Base-by-base conservation (phyloP, 1,140 invertebrate species). In the Ceratosolen fusciceps region DNA sequence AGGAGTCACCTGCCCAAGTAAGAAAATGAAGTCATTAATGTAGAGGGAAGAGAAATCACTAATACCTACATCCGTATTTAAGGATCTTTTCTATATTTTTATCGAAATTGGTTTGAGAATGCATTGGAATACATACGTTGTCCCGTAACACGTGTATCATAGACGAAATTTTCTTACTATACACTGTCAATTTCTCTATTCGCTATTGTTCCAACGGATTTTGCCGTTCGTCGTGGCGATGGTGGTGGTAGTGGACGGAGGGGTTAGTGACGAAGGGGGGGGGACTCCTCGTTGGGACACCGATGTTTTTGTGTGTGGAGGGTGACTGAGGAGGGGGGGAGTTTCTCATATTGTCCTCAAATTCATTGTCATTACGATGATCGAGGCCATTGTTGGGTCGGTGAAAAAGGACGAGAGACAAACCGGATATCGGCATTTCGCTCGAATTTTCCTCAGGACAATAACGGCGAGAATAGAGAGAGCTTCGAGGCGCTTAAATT, bases 391-490 rank as follows among this genome's bases (percentile, higher is more conserved):
- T 76, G 74, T 76, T 7, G 8, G 26, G 67, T 16, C n/a, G 3
- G 34, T 31, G 31, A 65, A 77, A 77, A 29, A 70, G 31, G 49
- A 71, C 14, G 76, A 82, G 77, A 74, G 81, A 78, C 73, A 65
- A 81, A 79, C 79, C 81, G 77, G 82, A 83, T 80, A 79, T 83
- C 81, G 82, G 83, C 82, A 80, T 83, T 80, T 84, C 82, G 82
- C 65, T 82, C 80, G 80, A 84, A 86, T 83, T 84, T 85, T 84
- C 81, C 81, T 79, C 79, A 65, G 21, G 47, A 85, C 83, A 85
- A 85, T 83, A 82, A 56, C 71, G 26, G 19, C 26, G 68, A 78
- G 82, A 81, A 83, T 82, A 71, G 81, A 83, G 83, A 68, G 80
- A 84, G 82, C 81, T 82, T 81, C 79, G 76, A 77, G 81, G 81